Conservation (phyloP, 2,797 vertebrate genomes). For the Myiotriccus ornatus region DNA sequence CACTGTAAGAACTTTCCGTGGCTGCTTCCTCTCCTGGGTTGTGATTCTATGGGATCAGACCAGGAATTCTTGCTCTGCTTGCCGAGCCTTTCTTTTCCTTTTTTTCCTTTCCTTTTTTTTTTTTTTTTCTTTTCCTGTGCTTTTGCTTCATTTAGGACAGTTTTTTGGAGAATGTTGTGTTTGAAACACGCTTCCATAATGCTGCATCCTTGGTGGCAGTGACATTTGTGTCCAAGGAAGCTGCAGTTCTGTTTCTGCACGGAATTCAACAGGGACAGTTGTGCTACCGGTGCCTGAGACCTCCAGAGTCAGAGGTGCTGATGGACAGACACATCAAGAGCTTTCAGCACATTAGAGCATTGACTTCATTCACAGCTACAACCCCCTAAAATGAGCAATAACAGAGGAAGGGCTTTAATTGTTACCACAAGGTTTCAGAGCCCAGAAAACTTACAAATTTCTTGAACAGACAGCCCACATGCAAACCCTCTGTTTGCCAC, state of each 20-base stretch:
- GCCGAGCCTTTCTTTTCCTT: not conserved
- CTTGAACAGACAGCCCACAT: rapidly evolving
- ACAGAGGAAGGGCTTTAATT: not conserved
- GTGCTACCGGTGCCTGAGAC: not conserved
- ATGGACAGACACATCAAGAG: not conserved
- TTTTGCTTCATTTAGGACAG: not conserved
- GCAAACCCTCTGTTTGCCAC: not conserved
- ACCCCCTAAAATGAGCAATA: not conserved
- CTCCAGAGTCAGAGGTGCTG: not conserved
- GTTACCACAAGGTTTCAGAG: not conserved
- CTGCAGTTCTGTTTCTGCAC: rapidly evolving
- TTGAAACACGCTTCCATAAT: not conserved
- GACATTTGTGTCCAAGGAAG: not conserved
- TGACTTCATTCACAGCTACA: not conserved
- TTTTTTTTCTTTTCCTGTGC: not conserved
- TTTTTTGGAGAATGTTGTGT: not conserved
- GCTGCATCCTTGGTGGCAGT: not conserved
- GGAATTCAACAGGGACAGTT: not conserved
- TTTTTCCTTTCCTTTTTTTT: not conserved
- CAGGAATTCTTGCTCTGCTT: not conserved
- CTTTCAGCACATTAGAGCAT: not conserved
- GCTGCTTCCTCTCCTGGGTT: not conserved
- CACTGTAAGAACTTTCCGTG: rapidly evolving
- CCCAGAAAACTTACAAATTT: not conserved
- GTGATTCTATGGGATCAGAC: not conserved